Percentiles rank a stretch among this genome's conserved stretches.
These are phyloP conservation scores for Neofelis nebulosa DNA, from an alignment of 2,113 vertebrate species.

Conservation along the genomic window DNA sequence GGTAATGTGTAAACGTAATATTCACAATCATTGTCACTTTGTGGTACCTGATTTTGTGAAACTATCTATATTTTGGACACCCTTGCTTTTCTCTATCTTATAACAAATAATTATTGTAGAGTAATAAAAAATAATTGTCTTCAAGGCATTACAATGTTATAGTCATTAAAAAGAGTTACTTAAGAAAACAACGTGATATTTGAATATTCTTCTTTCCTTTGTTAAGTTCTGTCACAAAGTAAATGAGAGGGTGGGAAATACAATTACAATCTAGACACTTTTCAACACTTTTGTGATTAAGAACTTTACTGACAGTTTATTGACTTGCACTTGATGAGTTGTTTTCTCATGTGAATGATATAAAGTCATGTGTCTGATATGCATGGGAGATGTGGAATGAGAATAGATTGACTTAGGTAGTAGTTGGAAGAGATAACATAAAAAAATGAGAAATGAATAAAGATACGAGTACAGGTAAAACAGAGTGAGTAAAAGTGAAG, in stretches of 20 bases:
- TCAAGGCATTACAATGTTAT: neutral
- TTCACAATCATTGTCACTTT: neutral
- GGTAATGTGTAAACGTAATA: neutral
- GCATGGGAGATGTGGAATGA: neutral
- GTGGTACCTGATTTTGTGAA: neutral
- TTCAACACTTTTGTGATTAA: neutral
- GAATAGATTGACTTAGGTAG: neutral
- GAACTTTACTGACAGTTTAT: neutral
- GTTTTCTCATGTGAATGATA: neutral
- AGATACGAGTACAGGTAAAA: neutral
- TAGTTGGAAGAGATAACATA: neutral
- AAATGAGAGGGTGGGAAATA: neutral
- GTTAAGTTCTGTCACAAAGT: neutral
- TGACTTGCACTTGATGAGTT: neutral
- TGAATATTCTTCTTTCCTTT: neutral
- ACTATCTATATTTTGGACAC: neutral
- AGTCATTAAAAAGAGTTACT: neutral
- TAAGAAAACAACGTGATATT: neutral
- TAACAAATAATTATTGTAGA: neutral
- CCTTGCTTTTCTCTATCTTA: neutral
- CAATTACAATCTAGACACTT: neutral
- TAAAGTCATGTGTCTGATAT: neutral
- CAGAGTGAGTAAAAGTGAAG: neutral
- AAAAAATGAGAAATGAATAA: neutral
- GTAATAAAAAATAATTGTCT: neutral